Conservation (phyloP, 1,140 invertebrate genomes). For the Anoplophora glabripennis region DNA sequence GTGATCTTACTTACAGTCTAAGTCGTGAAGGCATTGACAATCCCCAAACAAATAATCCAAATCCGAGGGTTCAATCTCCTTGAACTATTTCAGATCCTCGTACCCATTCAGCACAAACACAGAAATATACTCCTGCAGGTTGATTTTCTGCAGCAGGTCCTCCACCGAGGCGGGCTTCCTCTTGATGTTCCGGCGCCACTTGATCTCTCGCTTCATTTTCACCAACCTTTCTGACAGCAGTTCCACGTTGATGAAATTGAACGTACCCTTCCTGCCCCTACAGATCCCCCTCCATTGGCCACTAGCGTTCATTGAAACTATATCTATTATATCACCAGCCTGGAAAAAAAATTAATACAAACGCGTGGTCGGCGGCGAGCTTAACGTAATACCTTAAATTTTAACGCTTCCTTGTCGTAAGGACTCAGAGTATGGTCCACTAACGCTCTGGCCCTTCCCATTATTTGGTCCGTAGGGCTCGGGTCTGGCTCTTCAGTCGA, state of each 20-base stretch:
- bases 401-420: conserved; percentile 86
- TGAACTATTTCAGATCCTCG: conserved; percentile 88
- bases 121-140: conserved; percentile 78
- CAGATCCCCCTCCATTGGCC: conserved; percentile 85
- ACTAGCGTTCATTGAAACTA: conserved; percentile 87
- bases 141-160: conserved; percentile 82
- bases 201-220: conserved; percentile 48
- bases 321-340: conserved; percentile 93
- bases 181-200: conserved; percentile 61
- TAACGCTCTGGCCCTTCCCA: conserved; percentile 79
- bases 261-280: conserved; percentile 81
- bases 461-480: conserved; percentile 69
- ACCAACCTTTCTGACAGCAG: conserved; percentile 67
- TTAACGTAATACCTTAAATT: conserved; percentile 74
- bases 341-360: conserved; percentile 55
- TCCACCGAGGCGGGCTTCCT: conserved; percentile 78
- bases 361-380: background rate
- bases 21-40: conserved; percentile 82
- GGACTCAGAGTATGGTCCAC: conserved; percentile 86
- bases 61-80: conserved; percentile 87
- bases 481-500: conserved; percentile 76
- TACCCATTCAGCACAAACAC: conserved; percentile 91
- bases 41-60: conserved; percentile 87
- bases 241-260: conserved; percentile 93
- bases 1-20: conserved; percentile 71